Evolutionary conservation across 2,113 vertebrate species (phyloP).

Genomic region (Tringa solitaria): DNA sequence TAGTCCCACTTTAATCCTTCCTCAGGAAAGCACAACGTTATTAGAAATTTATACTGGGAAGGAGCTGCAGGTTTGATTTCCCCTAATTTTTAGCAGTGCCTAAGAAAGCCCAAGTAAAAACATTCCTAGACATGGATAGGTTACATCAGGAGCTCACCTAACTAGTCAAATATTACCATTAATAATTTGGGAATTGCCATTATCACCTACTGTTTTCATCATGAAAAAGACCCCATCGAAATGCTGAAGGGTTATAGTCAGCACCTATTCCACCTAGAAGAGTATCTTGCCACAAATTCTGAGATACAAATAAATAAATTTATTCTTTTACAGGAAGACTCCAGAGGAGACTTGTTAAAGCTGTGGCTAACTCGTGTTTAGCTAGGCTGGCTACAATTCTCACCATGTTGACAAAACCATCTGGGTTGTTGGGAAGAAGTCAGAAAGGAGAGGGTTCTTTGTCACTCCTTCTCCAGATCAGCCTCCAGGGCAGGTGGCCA

Average conservation of each 20-base stretch:
- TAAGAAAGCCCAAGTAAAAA: not conserved
- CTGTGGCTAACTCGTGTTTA: not conserved
- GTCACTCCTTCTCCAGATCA: not conserved
- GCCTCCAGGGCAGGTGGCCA: not conserved
- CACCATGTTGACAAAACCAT: not conserved
- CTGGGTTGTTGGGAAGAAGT: not conserved
- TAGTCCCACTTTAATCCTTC: not conserved
- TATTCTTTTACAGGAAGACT: not conserved
- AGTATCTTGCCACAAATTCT: not conserved
- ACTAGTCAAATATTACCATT: not conserved
- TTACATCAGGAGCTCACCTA: not conserved
- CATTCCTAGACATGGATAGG: not conserved
- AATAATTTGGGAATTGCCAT: not conserved
- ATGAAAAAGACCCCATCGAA: not conserved
- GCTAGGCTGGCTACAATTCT: not conserved
- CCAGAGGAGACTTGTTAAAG: not conserved
- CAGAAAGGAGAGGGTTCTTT: not conserved
- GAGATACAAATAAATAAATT: not conserved
- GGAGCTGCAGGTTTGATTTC: not conserved
- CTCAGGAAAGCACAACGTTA: not conserved
- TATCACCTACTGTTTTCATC: not conserved
- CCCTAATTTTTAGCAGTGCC: not conserved
- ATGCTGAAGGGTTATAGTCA: not conserved
- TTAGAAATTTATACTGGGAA: not conserved
- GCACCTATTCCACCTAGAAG: not conserved